Base-by-base conservation (phyloP, 2,113 vertebrate species). In the Sebastes schlegelii region DNA sequence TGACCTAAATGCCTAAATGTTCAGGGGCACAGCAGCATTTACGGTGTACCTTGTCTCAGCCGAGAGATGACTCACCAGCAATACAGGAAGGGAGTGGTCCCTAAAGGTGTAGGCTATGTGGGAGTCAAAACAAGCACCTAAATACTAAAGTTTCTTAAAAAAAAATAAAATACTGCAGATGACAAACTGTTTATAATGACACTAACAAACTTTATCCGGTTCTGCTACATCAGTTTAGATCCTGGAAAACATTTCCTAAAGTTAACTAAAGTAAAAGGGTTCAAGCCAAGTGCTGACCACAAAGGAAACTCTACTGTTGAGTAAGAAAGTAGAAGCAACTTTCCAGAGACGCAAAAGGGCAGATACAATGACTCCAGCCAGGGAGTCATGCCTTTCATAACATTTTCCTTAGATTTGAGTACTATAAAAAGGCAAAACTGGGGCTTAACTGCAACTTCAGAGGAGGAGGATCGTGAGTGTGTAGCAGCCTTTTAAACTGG, bases 1-100 rank as follows among this genome's bases (percentile, higher is more conserved):
- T 85, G 82, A 86, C 84, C 88, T 69, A 90, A 70, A 86, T 68
- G 77, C 42, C 34, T 23, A 70, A 10, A 68, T 84, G 70, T 76
- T 54, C 8, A 61, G 11, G 8, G 19, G 26, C n/a, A 57, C 4
- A 14, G 78, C 40, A 42, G 71, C 40, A n/a, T 23, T 19, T 67
- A 54, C 0, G 0, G 0, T 46, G 5, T 14, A 67, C 61, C 87
- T 89, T 49, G 48, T 83, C 61, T 76, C 52, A 74, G 71, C 49
- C 21, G 46, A 86, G 67, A 23, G 6, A 45, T 89, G 85, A 90
- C 84, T 90, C 88, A 84, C 26, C 51, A 55, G 75, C 48, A 49
- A 42, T 4, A 5, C 73, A 90, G 73, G 73, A 80, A 82, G 87
- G 91, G 83, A 60, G 81, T 26, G 8, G 82, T 51, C 17, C 3